These are phyloP conservation scores for Chrysolina oricalcia DNA, from an alignment of 2,888 invertebrate genomes.

Conservation along the genomic window DNA sequence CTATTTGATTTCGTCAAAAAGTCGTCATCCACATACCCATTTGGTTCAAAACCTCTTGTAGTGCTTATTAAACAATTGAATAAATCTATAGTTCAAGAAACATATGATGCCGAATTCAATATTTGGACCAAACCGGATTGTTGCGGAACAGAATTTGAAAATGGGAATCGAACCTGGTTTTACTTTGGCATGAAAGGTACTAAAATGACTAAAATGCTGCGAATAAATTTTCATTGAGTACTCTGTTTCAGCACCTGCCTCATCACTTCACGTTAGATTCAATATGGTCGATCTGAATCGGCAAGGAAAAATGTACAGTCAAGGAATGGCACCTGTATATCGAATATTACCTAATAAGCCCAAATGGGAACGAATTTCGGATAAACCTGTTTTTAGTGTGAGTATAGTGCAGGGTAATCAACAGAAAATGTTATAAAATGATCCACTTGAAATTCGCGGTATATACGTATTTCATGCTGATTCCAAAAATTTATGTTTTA, in stretches of 20 bases:
- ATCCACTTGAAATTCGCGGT: no score
- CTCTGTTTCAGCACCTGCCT: slow-evolving; percentile 69
- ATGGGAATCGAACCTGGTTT: slow-evolving; percentile 94
- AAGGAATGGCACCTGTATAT: slow-evolving; percentile 91
- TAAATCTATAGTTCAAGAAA: slow-evolving; percentile 67
- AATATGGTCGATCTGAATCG: slow-evolving; percentile 92
- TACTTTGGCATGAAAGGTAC: slow-evolving; percentile 85
- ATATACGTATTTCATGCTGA: no score
- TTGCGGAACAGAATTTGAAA: slow-evolving; percentile 89
- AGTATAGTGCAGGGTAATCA: slow-evolving; percentile 57
- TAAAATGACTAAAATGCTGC: slow-evolving; percentile 25
- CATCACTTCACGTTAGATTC: slow-evolving; percentile 79
- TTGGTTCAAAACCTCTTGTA: slow-evolving; percentile 29
- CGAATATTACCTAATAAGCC: slow-evolving; percentile 83
- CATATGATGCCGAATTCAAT: slow-evolving; percentile 87
- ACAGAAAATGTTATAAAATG: no score
- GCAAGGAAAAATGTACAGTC: slow-evolving; percentile 92
- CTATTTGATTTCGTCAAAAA: no score
- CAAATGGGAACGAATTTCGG: slow-evolving; percentile 89
- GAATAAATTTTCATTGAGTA: neutral
- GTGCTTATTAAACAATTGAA: slow-evolving; percentile 53
- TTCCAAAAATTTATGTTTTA: no score
- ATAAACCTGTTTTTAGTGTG: slow-evolving; percentile 85
- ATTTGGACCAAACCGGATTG: slow-evolving; percentile 94
- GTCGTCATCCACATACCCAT: no score